Percentiles rank a stretch among this genome's conserved stretches.
Conservation (phyloP, 2,797 vertebrate genomes). For the Microchirus variegatus region DNA sequence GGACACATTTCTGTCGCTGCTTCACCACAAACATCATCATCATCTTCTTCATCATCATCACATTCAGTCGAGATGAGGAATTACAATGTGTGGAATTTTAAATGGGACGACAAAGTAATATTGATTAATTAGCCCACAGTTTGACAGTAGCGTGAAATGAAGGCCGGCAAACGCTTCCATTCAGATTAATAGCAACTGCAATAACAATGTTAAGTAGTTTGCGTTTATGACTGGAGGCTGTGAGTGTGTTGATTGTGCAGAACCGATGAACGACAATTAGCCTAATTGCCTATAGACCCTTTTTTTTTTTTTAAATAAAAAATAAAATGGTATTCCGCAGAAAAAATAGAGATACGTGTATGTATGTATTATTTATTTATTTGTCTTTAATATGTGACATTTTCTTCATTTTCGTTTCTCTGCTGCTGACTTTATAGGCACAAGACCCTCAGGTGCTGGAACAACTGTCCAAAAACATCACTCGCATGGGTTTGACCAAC, state of each 20-base stretch:
- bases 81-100: slow-evolving; percentile 22
- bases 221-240: slow-evolving; percentile 47
- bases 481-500: slow-evolving; percentile 99
- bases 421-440: slow-evolving; percentile 82
- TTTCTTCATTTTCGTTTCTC: slow-evolving; percentile 20
- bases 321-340: slow-evolving; percentile 13
- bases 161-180: slow-evolving; percentile 29
- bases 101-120: slow-evolving; percentile 38
- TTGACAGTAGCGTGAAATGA: slow-evolving; percentile 42
- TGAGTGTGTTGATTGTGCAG: slow-evolving; percentile 42
- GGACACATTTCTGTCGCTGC: not conserved
- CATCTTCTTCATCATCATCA: not conserved
- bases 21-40: not conserved
- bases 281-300: slow-evolving; percentile 58
- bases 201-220: slow-evolving; percentile 48
- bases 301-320: slow-evolving; percentile 30
- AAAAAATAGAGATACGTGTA: not conserved
- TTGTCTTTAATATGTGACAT: not conserved
- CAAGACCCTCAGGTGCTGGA: slow-evolving; percentile 99
- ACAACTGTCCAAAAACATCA: slow-evolving; percentile 99
- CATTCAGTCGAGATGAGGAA: slow-evolving; percentile 19
- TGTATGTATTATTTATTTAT: not conserved
- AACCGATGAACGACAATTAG: slow-evolving; percentile 48
- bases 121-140: slow-evolving; percentile 47
- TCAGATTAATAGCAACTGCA: slow-evolving; percentile 30